Conservation (phyloP, 2,888 invertebrate genomes). For the Amiota mariae region DNA sequence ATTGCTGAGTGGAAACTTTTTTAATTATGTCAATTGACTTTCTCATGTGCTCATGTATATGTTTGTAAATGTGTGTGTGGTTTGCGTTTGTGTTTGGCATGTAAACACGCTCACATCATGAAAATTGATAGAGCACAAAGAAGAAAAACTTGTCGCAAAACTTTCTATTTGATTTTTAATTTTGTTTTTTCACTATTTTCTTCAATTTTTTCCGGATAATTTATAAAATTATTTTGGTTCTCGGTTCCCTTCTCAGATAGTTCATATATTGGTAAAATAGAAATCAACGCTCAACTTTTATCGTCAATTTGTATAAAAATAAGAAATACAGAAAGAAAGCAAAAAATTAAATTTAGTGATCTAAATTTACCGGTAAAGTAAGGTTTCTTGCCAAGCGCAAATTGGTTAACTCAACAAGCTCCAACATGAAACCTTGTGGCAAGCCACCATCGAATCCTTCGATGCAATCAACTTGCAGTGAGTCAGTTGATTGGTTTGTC, state of each 20-base stretch:
- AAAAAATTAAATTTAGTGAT: not conserved
- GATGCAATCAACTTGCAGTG: constrained; percentile 87
- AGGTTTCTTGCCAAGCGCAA: constrained; percentile 75
- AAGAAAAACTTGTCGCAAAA: constrained; percentile 26
- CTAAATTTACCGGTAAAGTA: constrained; percentile 69
- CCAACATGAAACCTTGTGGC: constrained; percentile 89
- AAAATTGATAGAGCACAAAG: not conserved
- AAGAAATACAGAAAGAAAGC: constrained; percentile 1
- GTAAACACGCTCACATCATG: not conserved
- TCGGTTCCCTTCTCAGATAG: too few species aligned
- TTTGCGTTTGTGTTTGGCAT: constrained; percentile 11
- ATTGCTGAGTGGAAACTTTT: constrained; percentile 44
- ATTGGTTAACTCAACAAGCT: constrained; percentile 83
- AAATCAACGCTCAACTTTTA: constrained; percentile 23
- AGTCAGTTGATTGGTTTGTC: constrained; percentile 88
- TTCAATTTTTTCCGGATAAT: constrained; percentile 25
- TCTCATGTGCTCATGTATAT: not conserved
- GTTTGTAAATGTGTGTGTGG: not conserved
- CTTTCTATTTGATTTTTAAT: not conserved
- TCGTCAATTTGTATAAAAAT: not conserved
- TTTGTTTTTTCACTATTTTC: not conserved
- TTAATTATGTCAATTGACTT: constrained; percentile 50
- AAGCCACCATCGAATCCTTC: constrained; percentile 92
- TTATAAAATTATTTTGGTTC: constrained; percentile 20
- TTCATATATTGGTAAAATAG: not conserved